phyloP scores from a whole-genome alignment of 2,888 invertebrate species.

The Encarsia formosa region DNA sequence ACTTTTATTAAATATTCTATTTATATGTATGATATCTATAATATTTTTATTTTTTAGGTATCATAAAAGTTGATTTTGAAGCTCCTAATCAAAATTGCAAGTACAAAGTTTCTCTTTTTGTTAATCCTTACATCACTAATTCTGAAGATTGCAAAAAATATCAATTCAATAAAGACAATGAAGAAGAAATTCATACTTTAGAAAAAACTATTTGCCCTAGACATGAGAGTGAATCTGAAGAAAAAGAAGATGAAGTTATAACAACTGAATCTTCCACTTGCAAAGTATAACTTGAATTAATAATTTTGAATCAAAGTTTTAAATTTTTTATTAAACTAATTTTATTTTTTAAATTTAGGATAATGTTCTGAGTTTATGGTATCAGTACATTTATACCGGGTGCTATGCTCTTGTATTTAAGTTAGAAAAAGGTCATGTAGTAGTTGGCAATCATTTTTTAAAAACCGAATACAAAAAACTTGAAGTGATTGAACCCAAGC shows the following conservation, averaged over 20 bases:
- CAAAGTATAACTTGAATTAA: conserved; percentile 4
- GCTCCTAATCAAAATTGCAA: conserved; percentile 15
- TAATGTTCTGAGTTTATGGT: conserved; percentile 17
- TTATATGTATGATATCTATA: neutral
- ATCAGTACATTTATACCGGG: conserved; percentile 25
- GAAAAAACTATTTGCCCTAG: conserved; percentile 19
- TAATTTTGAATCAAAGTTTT: neutral
- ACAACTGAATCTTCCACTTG: conserved; percentile 5
- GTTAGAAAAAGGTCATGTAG: conserved; percentile 9
- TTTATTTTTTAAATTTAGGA: conserved; percentile 6
- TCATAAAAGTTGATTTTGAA: conserved; percentile 15
- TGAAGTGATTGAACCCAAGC: conserved; percentile 18
- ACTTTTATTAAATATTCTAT: neutral
- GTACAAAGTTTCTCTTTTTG: conserved; percentile 21
- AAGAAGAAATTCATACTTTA: conserved; percentile 20
- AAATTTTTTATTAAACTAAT: neutral
- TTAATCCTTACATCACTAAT: conserved; percentile 15
- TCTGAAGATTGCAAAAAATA: conserved; percentile 18
- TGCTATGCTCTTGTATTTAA: conserved; percentile 24
- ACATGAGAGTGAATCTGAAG: conserved; percentile 1
- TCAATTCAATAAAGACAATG: conserved; percentile 10
- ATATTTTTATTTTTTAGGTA: conserved; percentile 15
- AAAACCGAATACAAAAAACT: conserved; percentile 20
- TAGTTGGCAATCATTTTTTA: conserved; percentile 16
- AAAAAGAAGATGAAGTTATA: neutral